A percentile compares a stretch with the other conserved stretches of the same genome.
These are phyloP conservation scores for Mimas tiliae DNA, from an alignment of 2,888 invertebrate genomes.

Conservation along the genomic window DNA sequence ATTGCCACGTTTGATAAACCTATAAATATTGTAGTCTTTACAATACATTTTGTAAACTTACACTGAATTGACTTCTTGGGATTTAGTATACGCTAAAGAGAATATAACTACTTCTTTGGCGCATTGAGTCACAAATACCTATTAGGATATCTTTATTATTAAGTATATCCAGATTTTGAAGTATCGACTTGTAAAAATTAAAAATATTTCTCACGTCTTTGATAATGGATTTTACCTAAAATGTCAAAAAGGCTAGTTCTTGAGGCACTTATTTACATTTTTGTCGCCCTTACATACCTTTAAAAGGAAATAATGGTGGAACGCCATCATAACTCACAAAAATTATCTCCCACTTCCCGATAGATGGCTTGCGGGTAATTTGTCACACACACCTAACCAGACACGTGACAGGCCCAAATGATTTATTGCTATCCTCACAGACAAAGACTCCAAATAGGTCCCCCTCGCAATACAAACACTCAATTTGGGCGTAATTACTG, in stretches of 20 bases:
- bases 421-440: slow-evolving; percentile 72
- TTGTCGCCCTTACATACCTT: not conserved
- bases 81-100: not conserved
- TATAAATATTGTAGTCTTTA: not conserved
- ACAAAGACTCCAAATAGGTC: slow-evolving; percentile 77
- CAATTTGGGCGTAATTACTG: slow-evolving; percentile 70
- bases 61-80: not conserved
- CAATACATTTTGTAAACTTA: not conserved
- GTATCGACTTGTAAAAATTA: no score
- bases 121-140: no score
- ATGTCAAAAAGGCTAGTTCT: no score
- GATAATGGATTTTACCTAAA: no score
- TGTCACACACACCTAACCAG: slow-evolving; percentile 73
- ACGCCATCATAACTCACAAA: slow-evolving; percentile 44
- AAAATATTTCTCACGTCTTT: no score
- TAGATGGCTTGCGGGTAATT: slow-evolving; percentile 72
- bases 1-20: slow-evolving; percentile 22
- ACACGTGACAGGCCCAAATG: slow-evolving; percentile 73
- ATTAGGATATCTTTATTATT: no score
- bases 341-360: slow-evolving; percentile 41
- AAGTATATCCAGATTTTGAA: no score
- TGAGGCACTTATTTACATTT: no score
- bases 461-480: slow-evolving; percentile 73
- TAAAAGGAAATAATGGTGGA: slow-evolving; percentile 35
- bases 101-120: no score